These are phyloP conservation scores for Strigamia crassipes DNA, from an alignment of 2,888 invertebrate genomes.

Conservation along the genomic window DNA sequence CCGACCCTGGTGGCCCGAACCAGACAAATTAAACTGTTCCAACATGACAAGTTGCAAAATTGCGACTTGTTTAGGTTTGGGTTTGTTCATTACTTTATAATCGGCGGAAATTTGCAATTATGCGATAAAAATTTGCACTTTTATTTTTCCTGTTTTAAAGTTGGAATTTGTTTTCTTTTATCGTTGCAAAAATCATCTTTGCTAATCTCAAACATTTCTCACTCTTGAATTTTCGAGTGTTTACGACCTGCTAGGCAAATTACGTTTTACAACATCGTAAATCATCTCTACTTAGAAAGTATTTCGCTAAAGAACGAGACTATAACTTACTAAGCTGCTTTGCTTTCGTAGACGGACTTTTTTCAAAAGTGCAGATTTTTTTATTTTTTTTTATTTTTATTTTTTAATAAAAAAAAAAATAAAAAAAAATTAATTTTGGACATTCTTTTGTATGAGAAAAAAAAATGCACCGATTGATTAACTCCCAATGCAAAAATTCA, in stretches of 20 bases:
- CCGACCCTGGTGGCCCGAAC: neutral
- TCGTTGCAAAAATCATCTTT: neutral
- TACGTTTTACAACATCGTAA: neutral
- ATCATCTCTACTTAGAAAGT: neutral
- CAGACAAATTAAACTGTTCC: slow-evolving; percentile 8
- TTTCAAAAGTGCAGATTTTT: neutral
- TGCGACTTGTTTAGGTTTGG: neutral
- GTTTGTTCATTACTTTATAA: slow-evolving; percentile 12
- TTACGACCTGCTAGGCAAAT: neutral
- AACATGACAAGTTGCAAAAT: slow-evolving; percentile 10
- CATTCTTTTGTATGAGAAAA: too few species aligned
- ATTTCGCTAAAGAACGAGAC: neutral
- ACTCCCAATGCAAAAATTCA: neutral
- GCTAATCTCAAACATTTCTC: neutral
- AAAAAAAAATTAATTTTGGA: too few species aligned
- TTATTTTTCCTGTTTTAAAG: neutral
- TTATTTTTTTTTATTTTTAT: too few species aligned
- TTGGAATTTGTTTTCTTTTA: neutral
- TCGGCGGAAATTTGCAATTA: slow-evolving; percentile 1
- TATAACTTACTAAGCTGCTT: neutral
- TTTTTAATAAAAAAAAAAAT: too few species aligned
- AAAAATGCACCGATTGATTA: neutral
- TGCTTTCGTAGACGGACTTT: neutral
- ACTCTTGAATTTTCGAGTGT: neutral
- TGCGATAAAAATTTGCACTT: neutral